phyloP scores from a whole-genome alignment of 2,113 vertebrate species.

The Limanda limanda region DNA sequence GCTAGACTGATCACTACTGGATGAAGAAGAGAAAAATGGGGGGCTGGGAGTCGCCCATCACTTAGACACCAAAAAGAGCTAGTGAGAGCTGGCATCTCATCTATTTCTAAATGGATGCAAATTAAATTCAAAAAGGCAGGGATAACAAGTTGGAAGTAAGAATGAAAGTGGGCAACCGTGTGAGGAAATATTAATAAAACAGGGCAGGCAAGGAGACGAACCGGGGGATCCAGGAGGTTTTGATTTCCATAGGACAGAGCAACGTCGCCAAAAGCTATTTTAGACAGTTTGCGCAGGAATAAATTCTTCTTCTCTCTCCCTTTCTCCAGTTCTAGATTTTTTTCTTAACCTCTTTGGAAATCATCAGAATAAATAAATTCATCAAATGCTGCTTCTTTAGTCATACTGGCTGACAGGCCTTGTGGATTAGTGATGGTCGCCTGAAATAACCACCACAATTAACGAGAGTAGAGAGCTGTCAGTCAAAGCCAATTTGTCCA shows the following conservation, averaged over 20 bases:
- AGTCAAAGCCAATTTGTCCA: neutral
- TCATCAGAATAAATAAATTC: constrained; percentile 9
- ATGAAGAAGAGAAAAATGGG: constrained; percentile 71
- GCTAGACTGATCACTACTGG: constrained; percentile 82
- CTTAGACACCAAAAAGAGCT: constrained; percentile 62
- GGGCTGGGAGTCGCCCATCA: constrained; percentile 69
- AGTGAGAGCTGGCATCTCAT: constrained; percentile 66
- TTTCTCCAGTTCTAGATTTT: neutral
- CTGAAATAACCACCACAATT: neutral
- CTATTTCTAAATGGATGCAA: constrained; percentile 72
- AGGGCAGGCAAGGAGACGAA: constrained; percentile 46
- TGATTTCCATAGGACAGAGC: constrained; percentile 59
- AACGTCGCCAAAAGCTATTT: constrained; percentile 50
- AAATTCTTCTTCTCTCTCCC: neutral
- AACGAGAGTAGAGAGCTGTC: no score
- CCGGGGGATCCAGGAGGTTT: constrained; percentile 41
- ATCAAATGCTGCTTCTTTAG: neutral
- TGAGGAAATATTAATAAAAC: constrained; percentile 68
- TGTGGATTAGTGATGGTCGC: constrained; percentile 9
- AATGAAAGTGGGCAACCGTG: constrained; percentile 66
- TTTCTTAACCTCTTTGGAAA: constrained; percentile 11
- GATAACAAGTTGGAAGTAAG: constrained; percentile 72
- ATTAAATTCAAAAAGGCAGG: constrained; percentile 75
- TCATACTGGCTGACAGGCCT: constrained; percentile 10
- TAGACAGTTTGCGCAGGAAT: constrained; percentile 28